Evolutionary conservation across 2,888 invertebrate genomes (phyloP).

Genomic region (Melanotus villosus): DNA sequence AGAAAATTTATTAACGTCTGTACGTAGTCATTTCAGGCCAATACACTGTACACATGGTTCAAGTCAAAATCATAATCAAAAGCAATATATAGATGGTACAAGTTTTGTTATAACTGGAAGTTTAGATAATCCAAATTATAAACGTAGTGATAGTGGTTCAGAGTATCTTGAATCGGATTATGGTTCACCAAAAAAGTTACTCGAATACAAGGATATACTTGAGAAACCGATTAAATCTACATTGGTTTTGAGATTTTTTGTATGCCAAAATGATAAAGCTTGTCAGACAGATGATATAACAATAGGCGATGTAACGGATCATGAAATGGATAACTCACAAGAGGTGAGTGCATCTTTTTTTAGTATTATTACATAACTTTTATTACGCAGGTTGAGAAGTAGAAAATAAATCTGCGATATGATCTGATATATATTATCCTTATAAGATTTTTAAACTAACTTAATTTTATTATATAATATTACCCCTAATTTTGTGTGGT

Average conservation of each 20-base stretch:
- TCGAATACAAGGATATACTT: slow-evolving; percentile 70
- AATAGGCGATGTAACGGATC: slow-evolving; percentile 7
- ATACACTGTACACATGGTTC: slow-evolving; percentile 74
- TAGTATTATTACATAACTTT: background rate
- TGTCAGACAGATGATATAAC: slow-evolving; percentile 72
- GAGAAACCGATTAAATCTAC: slow-evolving; percentile 62
- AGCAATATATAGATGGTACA: slow-evolving; percentile 77
- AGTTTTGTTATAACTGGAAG: slow-evolving; percentile 78
- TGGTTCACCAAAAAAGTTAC: slow-evolving; percentile 70
- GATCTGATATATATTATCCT: too few relatives aligned
- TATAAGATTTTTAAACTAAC: too few relatives aligned
- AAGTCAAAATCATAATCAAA: slow-evolving; percentile 66
- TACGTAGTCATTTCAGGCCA: slow-evolving; percentile 87
- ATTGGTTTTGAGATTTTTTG: slow-evolving; percentile 79
- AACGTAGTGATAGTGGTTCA: slow-evolving; percentile 77
- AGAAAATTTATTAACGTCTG: slow-evolving; percentile 76
- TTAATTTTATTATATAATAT: too few relatives aligned
- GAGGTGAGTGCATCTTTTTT: slow-evolving; percentile 49
- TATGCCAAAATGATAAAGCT: slow-evolving; percentile 73
- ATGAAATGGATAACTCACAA: slow-evolving; percentile 35
- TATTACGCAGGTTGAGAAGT: too few relatives aligned
- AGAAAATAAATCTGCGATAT: too few relatives aligned
- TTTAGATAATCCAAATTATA: slow-evolving; percentile 74
- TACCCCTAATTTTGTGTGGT: too few relatives aligned
- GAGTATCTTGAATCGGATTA: slow-evolving; percentile 72